Conservation (phyloP, 2,113 vertebrate species). For the Syrrhaptes paradoxus region DNA sequence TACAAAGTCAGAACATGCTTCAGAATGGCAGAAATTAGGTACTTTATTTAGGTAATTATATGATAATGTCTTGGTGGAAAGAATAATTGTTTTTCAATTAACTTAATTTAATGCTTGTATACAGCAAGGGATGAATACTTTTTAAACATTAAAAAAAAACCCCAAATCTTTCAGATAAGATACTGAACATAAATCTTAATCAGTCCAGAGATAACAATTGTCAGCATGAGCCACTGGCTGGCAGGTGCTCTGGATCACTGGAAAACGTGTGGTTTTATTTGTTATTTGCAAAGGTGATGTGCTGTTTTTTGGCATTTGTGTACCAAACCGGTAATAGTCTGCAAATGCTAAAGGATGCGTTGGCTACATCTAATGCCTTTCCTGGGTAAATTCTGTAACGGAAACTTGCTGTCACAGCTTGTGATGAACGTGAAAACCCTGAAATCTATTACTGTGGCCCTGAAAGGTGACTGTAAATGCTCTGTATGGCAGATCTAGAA, state of each 20-base stretch:
- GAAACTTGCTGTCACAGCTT: not conserved
- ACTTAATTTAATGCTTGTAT: not conserved
- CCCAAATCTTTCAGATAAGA: not conserved
- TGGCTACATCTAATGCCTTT: not conserved
- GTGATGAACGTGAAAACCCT: not conserved
- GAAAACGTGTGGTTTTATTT: not conserved
- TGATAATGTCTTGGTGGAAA: not conserved
- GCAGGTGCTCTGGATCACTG: not conserved
- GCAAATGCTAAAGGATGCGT: rapidly evolving
- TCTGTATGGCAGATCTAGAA: not conserved
- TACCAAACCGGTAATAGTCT: rapidly evolving
- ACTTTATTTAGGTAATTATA: not conserved
- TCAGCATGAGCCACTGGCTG: not conserved
- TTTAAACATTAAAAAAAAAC: not conserved
- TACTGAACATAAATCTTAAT: rapidly evolving
- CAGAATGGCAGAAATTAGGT: not conserved
- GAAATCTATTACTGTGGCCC: not conserved
- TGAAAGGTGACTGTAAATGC: not conserved
- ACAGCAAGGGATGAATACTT: not conserved
- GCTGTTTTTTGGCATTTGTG: not conserved
- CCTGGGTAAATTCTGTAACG: not conserved
- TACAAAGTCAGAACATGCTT: not conserved
- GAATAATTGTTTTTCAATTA: not conserved
- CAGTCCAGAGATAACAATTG: too few relatives aligned
- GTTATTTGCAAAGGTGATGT: not conserved